Percentiles rank a stretch among this genome's conserved stretches.
These are phyloP conservation scores for Sebastes wilsoni DNA, from an alignment of 2,797 vertebrate species.

Conservation along the genomic window DNA sequence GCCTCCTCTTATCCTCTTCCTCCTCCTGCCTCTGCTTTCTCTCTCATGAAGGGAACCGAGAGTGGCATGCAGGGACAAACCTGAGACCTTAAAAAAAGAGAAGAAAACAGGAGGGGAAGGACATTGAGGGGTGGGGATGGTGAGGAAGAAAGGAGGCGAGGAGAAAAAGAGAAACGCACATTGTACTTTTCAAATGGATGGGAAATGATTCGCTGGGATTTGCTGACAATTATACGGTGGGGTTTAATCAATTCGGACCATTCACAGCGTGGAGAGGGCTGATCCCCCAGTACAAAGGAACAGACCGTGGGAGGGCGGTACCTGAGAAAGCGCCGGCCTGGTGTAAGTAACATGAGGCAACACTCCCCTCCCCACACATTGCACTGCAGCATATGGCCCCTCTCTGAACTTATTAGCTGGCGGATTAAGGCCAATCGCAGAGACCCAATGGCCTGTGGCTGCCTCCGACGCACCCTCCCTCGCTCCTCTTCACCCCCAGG, in stretches of 20 bases:
- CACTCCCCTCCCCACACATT: conserved; percentile 88
- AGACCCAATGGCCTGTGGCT: conserved; percentile 82
- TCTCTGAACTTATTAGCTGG: conserved; percentile 97
- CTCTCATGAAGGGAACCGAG: conserved; percentile 53
- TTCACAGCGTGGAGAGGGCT: conserved; percentile 95
- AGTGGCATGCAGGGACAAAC: conserved; percentile 74
- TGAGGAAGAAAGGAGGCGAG: conserved; percentile 66
- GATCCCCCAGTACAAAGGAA: conserved; percentile 92
- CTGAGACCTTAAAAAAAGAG: conserved; percentile 70
- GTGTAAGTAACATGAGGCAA: conserved; percentile 94
- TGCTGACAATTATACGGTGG: conserved; percentile 92
- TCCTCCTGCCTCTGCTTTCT: conserved; percentile 64
- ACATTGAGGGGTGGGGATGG: conserved; percentile 61
- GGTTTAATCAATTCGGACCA: conserved; percentile 95
- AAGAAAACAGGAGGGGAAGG: conserved; percentile 67
- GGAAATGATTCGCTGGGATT: conserved; percentile 94
- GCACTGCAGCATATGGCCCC: conserved; percentile 93
- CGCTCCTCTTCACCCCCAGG: conserved; percentile 76
- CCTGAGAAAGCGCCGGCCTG: conserved; percentile 94
- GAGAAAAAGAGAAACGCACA: conserved; percentile 82
- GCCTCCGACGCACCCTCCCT: conserved; percentile 75
- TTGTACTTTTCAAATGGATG: conserved; percentile 91
- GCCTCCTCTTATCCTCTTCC: conserved; percentile 64
- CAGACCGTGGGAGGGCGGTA: conserved; percentile 89
- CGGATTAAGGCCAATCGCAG: conserved; percentile 93